Base-by-base conservation (phyloP, 1,140 invertebrate genomes). In the Monochamus saltuarius region DNA sequence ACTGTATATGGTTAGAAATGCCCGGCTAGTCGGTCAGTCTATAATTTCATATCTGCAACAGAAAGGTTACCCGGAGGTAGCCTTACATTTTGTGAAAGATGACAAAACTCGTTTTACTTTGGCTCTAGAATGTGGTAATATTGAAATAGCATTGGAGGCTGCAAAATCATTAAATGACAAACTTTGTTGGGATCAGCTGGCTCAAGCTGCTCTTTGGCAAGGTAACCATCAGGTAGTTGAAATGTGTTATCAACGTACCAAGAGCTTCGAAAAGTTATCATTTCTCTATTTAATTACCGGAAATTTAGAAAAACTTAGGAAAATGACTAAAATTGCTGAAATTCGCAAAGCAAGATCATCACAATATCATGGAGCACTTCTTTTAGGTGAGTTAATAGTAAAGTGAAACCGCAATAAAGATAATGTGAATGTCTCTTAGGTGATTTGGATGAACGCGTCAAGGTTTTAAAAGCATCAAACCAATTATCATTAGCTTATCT, bases 291-390 rank as follows among this genome's bases (percentile, higher is more conserved):
- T 99, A 6, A 97, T 99, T 59, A 99, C 97, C 36, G 98, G 98
- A 14, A 99, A 99, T 79, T 79, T 98, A 67, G 97, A 99, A 43
- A 99, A 99, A 77, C 80, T 99, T 46, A 85, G 87, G 50, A 99
- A 99, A 79, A 99, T 99, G 97, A 98, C 94, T 80, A 99, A 98
- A 81, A 99, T 99, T 65, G 94, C 95, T 0, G 94, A 97, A 80
- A 95, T 97, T 37, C 81, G 94, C 9, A 97, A 97, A 76, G 97
- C 99, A 73, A 85, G 89, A 0, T 97, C 96, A 9, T 93, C 94
- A 1, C 97, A 99, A 70, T 99, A 95, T 82, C 95, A 98, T 77
- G 97, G 91, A 39, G 94, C 95, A 1, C 77, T 99, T 22, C 81
- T 95, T 14, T 77, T 99, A 1, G 97, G 96, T 2, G 95, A 98